A percentile compares a stretch with the other conserved stretches of the same genome.
phyloP scores from a whole-genome alignment of 2,113 vertebrate genomes.

The Ophthalmolycus amberensis region DNA sequence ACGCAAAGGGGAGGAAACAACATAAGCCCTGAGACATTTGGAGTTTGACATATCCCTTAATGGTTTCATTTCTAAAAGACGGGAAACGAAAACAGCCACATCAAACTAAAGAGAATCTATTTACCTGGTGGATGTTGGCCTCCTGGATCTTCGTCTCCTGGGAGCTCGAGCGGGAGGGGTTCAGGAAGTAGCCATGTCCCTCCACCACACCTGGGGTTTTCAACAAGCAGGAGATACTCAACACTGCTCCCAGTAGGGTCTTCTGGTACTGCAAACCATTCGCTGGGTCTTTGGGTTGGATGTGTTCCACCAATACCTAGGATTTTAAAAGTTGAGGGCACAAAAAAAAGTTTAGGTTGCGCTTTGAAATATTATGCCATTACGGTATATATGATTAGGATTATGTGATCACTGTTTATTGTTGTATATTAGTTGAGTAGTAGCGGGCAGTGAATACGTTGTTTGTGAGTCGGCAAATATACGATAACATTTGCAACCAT shows the following conservation, averaged over 20 bases:
- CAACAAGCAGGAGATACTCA: constrained; percentile 94
- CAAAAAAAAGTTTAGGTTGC: neutral
- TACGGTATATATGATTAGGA: neutral
- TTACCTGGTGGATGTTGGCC: constrained; percentile 96
- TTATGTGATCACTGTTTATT: neutral
- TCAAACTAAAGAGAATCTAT: neutral
- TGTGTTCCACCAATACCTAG: constrained; percentile 92
- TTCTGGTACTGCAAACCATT: constrained; percentile 97
- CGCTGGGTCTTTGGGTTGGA: constrained; percentile 93
- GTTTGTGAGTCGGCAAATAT: neutral
- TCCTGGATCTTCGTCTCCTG: constrained; percentile 99
- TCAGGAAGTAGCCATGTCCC: constrained; percentile 94
- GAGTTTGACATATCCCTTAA: neutral
- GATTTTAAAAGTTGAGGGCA: neutral
- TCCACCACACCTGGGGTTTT: constrained; percentile 96
- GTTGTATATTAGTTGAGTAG: neutral
- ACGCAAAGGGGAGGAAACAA: neutral
- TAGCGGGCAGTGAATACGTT: neutral
- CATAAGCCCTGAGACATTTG: neutral
- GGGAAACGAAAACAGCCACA: neutral
- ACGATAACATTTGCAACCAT: neutral
- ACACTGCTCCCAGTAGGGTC: constrained; percentile 88
- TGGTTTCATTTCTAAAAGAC: neutral
- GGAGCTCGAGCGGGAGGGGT: constrained; percentile 92
- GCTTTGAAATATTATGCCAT: neutral